Evolutionary conservation across 1,140 invertebrate species (phyloP), one percentile per base, ranked within the genome.

Genomic region (Oryzaephilus surinamensis): DNA sequence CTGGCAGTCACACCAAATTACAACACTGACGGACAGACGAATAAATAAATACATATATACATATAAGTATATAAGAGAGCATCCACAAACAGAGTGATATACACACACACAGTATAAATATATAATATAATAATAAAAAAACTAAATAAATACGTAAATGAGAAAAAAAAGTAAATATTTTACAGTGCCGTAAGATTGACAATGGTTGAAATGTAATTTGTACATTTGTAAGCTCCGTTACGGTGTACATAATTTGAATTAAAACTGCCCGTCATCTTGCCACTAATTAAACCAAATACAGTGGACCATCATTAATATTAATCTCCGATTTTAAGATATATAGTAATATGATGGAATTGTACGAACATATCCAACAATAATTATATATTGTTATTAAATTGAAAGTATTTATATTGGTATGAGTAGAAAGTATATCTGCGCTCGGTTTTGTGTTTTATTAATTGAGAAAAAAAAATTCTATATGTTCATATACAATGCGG

Each of bases 121-220:
- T 23, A 38, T 38, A 43, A 28, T 32, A 30, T 38, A 43, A 38
- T 11, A 24, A 24, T n/a, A n/a, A n/a, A 8, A 10, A 24, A 24
- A 23, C 29, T 38, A 38, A 26, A 38, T 38, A 30, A 29, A 20
- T 38, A 24, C 26, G 31, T 29, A 35, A 34, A 42, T 26, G 17
- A 32, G 20, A 36, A 32, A 33, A 37, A 40, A 43, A 46, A 37
- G 27, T 33, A n/a, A 31, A 43, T 30, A 40, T 40, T 45, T 40
- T 39, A 45, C 32, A 38, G 27, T 27, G 36, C 24, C 29, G 32
- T 20, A 18, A n/a, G 36, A 30, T 34, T 31, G 27, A 38, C 45
- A 46, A 46, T 42, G 40, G 45, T 36, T 47, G 41, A 47, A 47
- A 47, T 47, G 45, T 47, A 47, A 47, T 47, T 47, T 47, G 45